A percentile compares a stretch with the other conserved stretches of the same genome.
Conservation (phyloP, 2,797 vertebrate species). For the Hydrocynus forskahlii region DNA sequence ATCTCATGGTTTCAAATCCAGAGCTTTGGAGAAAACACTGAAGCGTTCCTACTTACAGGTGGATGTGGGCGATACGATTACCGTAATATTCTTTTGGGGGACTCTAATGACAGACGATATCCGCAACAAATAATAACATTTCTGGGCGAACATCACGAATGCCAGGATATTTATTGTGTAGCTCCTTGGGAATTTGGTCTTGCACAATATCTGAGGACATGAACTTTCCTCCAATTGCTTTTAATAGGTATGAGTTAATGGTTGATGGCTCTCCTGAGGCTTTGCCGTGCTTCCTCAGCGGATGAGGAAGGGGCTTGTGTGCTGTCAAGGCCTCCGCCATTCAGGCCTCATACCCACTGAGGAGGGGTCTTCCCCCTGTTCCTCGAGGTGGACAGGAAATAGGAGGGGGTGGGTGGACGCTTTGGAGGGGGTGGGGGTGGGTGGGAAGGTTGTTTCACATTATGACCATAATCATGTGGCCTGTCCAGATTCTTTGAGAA, state of each 20-base stretch:
- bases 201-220: constrained; percentile 89
- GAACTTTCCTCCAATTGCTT: constrained; percentile 92
- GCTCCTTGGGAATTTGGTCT: constrained; percentile 87
- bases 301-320: constrained; percentile 84
- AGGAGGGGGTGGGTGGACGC: constrained; percentile 38
- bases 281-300: constrained; percentile 85
- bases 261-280: constrained; percentile 89
- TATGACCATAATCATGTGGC: constrained; percentile 25
- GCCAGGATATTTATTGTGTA: constrained; percentile 72
- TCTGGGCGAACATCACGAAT: constrained; percentile 69
- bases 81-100: constrained; percentile 31
- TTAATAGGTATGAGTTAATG: constrained; percentile 91
- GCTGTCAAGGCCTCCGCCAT: constrained; percentile 70
- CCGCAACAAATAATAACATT: constrained; percentile 67
- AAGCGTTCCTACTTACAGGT: not conserved
- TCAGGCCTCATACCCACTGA: constrained; percentile 59
- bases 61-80: constrained; percentile 20
- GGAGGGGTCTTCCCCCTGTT: constrained; percentile 66
- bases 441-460: constrained; percentile 24
- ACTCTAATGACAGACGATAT: constrained; percentile 62
- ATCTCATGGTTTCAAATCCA: not conserved
- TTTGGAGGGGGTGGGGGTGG: constrained; percentile 27
- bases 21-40: constrained; percentile 41
- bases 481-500: constrained; percentile 44
- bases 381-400: constrained; percentile 73